Percentiles rank a stretch among this genome's conserved stretches.
Evolutionary conservation across 2,888 invertebrate genomes (phyloP).

Genomic region (Caenorhabditis sp.): DNA sequence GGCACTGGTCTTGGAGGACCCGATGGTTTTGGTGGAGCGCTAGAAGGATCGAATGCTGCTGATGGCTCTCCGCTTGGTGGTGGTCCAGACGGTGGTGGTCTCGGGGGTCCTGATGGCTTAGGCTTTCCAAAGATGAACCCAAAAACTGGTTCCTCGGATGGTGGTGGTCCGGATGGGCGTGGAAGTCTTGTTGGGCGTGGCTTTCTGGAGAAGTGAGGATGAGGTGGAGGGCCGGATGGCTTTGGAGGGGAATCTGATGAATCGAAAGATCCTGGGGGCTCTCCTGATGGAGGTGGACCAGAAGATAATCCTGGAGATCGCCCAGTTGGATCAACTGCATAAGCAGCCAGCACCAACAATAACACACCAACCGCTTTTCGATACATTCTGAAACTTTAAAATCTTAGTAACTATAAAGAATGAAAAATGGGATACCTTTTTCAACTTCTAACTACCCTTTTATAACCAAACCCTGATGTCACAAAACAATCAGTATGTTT

Average conservation of each 20-base stretch:
- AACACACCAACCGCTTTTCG: conserved; percentile 45
- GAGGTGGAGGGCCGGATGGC: neutral
- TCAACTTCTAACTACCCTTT: too few relatives aligned
- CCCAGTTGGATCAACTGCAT: neutral
- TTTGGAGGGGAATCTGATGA: neutral
- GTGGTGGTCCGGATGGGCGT: conserved; percentile 14
- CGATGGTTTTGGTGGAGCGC: conserved; percentile 18
- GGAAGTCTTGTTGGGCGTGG: neutral
- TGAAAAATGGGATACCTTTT: too few relatives aligned
- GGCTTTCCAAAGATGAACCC: neutral
- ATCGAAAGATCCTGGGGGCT: conserved; percentile 15
- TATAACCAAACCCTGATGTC: too few relatives aligned
- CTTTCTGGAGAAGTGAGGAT: neutral
- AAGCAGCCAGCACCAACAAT: conserved; percentile 14
- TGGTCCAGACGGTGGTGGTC: neutral
- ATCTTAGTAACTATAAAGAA: neutral
- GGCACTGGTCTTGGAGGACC: conserved; percentile 21
- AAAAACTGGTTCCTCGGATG: neutral
- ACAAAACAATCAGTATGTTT: too few relatives aligned
- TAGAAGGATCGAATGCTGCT: conserved; percentile 11
- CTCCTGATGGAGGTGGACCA: conserved; percentile 9
- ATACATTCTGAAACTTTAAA: conserved; percentile 48
- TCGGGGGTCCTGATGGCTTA: conserved; percentile 4
- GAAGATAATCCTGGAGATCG: neutral
- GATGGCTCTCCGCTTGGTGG: conserved; percentile 13